phyloP scores from a whole-genome alignment of 2,888 invertebrate species.

The Disparrhopalites patrizii region DNA sequence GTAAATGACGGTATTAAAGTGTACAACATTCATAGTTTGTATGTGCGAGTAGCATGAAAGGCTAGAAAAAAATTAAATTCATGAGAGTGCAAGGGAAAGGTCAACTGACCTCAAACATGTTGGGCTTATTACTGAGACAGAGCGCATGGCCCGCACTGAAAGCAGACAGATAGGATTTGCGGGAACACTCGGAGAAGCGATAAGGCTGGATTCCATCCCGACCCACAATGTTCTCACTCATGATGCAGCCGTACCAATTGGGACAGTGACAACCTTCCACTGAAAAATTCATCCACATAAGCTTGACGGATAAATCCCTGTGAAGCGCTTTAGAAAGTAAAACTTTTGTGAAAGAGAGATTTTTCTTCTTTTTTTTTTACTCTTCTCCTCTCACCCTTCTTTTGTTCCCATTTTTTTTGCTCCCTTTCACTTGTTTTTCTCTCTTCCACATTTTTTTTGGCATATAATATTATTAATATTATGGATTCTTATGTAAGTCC shows the following conservation, averaged over 20 bases:
- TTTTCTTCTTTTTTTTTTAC: no score
- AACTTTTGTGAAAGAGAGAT: no score
- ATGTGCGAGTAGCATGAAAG: not conserved
- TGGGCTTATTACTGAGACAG: constrained; percentile 90
- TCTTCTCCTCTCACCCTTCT: no score
- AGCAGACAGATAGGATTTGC: constrained; percentile 82
- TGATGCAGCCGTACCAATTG: constrained; percentile 95
- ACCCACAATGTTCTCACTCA: constrained; percentile 88
- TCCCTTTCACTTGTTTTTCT: not conserved
- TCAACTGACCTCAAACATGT: constrained; percentile 63
- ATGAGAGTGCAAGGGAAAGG: constrained; percentile 21
- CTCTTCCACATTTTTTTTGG: no score
- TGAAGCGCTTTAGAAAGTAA: no score
- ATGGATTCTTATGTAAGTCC: no score
- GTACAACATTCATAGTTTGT: not conserved
- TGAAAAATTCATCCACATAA: no score
- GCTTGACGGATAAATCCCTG: no score
- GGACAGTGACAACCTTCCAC: constrained; percentile 80
- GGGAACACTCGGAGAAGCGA: constrained; percentile 94
- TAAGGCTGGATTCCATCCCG: constrained; percentile 90
- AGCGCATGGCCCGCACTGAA: constrained; percentile 81
- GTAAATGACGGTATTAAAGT: no score
- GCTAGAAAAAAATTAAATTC: not conserved
- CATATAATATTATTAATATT: not conserved
- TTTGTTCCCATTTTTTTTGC: no score